A percentile compares a stretch with the other conserved stretches of the same genome.
Evolutionary conservation across 2,888 invertebrate genomes (phyloP).

Genomic region (Temnothorax rugatulus): DNA sequence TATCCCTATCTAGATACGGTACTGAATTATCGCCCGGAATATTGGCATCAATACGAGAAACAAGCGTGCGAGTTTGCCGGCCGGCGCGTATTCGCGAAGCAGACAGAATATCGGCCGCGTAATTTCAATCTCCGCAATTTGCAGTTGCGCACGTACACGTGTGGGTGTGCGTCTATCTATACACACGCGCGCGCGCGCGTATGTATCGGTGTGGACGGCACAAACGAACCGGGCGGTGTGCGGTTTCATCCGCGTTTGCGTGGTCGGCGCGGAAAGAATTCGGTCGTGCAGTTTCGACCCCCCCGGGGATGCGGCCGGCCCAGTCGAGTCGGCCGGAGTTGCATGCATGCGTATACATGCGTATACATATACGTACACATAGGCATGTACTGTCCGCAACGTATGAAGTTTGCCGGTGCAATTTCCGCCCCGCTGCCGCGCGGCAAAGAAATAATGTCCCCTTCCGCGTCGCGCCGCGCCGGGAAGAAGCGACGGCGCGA

Average conservation of each 20-base stretch:
- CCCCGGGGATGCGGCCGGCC: slow-evolving; percentile 24
- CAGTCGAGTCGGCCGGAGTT: background rate
- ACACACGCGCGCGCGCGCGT: no score
- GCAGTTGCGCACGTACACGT: background rate
- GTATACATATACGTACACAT: background rate
- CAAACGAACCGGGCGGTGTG: slow-evolving; percentile 34
- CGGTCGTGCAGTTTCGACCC: slow-evolving; percentile 37
- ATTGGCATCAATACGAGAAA: slow-evolving; percentile 42
- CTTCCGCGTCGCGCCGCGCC: background rate
- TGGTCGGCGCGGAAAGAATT: slow-evolving; percentile 49
- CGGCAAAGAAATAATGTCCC: slow-evolving; percentile 20
- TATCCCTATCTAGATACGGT: slow-evolving; percentile 35
- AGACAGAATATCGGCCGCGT: slow-evolving; percentile 53
- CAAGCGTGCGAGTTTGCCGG: slow-evolving; percentile 31
- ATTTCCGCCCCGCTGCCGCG: slow-evolving; percentile 20
- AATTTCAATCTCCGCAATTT: slow-evolving; percentile 59
- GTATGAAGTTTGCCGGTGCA: slow-evolving; percentile 44
- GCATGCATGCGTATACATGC: background rate
- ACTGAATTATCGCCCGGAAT: slow-evolving; percentile 47
- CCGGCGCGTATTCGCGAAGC: slow-evolving; percentile 31
- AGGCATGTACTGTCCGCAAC: background rate
- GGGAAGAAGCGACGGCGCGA: slow-evolving; percentile 41
- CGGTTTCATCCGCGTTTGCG: slow-evolving; percentile 51
- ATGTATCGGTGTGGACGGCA: background rate
- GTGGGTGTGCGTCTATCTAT: background rate